Conservation (phyloP, 2,797 vertebrate genomes). For the Fratercula arctica region DNA sequence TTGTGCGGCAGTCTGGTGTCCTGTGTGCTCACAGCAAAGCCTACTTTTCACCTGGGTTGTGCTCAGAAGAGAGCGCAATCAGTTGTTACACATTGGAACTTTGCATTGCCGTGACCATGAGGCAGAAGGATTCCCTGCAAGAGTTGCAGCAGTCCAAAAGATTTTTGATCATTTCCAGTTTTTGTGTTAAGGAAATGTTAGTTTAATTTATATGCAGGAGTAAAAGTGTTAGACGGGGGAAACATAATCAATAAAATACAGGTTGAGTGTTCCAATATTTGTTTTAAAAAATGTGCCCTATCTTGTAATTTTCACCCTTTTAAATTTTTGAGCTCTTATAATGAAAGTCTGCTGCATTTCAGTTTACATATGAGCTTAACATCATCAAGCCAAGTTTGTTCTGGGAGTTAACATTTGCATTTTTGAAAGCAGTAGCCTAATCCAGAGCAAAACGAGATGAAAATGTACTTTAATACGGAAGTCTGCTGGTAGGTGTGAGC, state of each 20-base stretch:
- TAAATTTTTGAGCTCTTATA: conserved; percentile 50
- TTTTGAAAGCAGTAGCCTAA: conserved; percentile 51
- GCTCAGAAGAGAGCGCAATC: neutral
- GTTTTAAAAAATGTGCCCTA: conserved; percentile 3
- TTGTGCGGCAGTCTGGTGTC: neutral
- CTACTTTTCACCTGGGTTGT: neutral
- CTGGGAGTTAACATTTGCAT: conserved; percentile 61
- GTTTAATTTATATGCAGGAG: conserved; percentile 6
- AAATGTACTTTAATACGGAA: conserved; percentile 1
- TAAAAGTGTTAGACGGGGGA: neutral
- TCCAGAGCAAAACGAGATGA: conserved; percentile 41
- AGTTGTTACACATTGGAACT: neutral
- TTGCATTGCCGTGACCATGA: accelerated
- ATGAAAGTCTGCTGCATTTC: conserved; percentile 45
- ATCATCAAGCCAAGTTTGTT: conserved; percentile 51
- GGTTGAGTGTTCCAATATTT: conserved; percentile 38
- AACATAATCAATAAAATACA: conserved; percentile 1
- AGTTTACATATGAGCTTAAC: conserved; percentile 62
- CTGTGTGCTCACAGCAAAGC: neutral
- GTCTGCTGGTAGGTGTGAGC: neutral
- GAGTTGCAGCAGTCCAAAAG: neutral
- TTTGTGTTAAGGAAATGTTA: neutral
- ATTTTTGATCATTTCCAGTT: neutral
- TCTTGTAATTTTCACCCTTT: conserved; percentile 45
- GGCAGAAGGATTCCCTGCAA: neutral